These are phyloP conservation scores for Cecropterus lyciades DNA, from an alignment of 1,140 invertebrate species.

Conservation along the genomic window DNA sequence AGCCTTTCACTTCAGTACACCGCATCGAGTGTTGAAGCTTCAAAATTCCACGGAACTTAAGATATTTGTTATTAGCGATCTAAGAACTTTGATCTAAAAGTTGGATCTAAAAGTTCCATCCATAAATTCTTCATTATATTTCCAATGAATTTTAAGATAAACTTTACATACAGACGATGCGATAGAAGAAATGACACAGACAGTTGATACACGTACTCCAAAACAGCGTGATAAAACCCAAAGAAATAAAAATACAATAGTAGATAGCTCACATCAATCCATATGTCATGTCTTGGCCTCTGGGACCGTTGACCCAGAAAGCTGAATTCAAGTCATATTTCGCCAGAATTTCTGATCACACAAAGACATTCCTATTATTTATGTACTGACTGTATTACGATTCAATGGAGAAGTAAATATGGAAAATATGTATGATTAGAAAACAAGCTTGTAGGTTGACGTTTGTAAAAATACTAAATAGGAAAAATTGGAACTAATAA, in stretches of 20 bases:
- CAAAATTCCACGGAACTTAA: too few relatives aligned
- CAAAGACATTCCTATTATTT: slow-evolving; percentile 25
- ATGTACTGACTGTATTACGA: slow-evolving; percentile 19
- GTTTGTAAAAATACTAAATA: too few relatives aligned
- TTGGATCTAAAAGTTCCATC: too few relatives aligned
- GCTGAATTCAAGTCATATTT: slow-evolving; percentile 26
- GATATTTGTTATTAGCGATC: too few relatives aligned
- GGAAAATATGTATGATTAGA: background rate
- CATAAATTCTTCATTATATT: too few relatives aligned
- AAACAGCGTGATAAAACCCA: slow-evolving; percentile 11
- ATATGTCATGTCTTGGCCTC: slow-evolving; percentile 21
- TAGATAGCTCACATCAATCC: slow-evolving; percentile 20
- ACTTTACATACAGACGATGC: background rate
- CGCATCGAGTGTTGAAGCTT: too few relatives aligned
- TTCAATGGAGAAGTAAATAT: slow-evolving; percentile 5
- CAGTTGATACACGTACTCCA: background rate
- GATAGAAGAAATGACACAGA: too few relatives aligned
- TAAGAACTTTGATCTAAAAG: too few relatives aligned
- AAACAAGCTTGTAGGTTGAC: background rate
- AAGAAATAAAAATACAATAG: slow-evolving; percentile 26
- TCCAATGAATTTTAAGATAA: too few relatives aligned
- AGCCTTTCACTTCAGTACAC: too few relatives aligned
- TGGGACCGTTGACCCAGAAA: slow-evolving; percentile 30
- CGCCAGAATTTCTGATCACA: slow-evolving; percentile 19
- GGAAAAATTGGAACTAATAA: too few relatives aligned